Evolutionary conservation across 2,888 invertebrate genomes (phyloP).

Genomic region (Cosmia trapezina): DNA sequence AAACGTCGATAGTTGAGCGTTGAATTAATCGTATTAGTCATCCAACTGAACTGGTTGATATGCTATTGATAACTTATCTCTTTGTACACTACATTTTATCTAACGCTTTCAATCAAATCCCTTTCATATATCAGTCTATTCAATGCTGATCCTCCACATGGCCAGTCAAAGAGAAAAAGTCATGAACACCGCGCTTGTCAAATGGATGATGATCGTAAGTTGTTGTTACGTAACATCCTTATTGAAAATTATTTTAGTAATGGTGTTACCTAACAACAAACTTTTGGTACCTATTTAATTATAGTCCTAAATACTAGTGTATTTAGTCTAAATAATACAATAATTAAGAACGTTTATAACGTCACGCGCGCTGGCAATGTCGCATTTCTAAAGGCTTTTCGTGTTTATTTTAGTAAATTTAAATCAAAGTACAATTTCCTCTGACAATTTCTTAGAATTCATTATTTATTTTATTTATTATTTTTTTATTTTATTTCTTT

Average conservation of each 20-base stretch:
- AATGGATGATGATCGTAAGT: neutral
- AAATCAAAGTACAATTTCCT: too few relatives aligned
- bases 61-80: slow-evolving; percentile 4
- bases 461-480: too few relatives aligned
- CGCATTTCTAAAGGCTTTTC: too few relatives aligned
- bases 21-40: slow-evolving; percentile 17
- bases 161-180: neutral
- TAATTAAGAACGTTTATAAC: too few relatives aligned
- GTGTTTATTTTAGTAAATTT: too few relatives aligned
- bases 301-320: too few relatives aligned
- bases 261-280: neutral
- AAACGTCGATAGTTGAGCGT: neutral
- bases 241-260: neutral
- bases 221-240: neutral
- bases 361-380: too few relatives aligned
- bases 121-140: neutral
- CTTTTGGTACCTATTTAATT: too few relatives aligned
- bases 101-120: slow-evolving; percentile 6
- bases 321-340: too few relatives aligned
- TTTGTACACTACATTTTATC: slow-evolving; percentile 13
- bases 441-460: too few relatives aligned
- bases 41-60: slow-evolving; percentile 9
- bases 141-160: neutral
- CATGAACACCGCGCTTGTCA: neutral
- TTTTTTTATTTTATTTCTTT: too few relatives aligned